phyloP scores from a whole-genome alignment of 2,797 vertebrate species.

The Pterois miles region DNA sequence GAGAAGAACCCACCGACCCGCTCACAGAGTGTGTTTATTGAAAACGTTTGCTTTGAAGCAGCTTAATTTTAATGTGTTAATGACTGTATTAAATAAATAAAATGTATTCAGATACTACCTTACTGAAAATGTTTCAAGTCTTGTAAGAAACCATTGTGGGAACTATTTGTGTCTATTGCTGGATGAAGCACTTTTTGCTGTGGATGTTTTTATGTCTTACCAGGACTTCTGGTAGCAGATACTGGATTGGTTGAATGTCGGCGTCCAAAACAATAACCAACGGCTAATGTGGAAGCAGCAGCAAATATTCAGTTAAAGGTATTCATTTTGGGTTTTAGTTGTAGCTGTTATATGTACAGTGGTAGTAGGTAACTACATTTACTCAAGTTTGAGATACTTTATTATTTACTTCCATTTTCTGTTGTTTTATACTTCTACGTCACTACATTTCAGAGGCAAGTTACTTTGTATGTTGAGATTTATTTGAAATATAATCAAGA shows the following conservation, averaged over 20 bases:
- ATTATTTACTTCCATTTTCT: not conserved
- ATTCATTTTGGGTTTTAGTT: not conserved
- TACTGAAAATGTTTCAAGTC: not conserved
- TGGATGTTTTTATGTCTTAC: not conserved
- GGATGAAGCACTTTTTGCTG: not conserved
- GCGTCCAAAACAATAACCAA: not conserved
- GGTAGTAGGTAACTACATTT: not conserved
- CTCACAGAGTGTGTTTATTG: not conserved
- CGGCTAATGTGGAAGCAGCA: not conserved
- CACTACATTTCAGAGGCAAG: not conserved
- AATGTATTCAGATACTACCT: conserved; percentile 32
- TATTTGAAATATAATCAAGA: not conserved
- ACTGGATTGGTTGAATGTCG: not conserved
- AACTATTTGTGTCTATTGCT: not conserved
- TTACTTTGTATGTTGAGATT: not conserved
- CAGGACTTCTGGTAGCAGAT: not conserved
- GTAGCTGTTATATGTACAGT: too few species aligned
- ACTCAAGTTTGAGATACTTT: not conserved
- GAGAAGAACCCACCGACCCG: not conserved
- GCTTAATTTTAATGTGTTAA: conserved; percentile 17
- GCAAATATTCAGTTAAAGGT: not conserved
- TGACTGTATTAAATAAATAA: conserved; percentile 54
- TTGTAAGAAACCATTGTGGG: not conserved
- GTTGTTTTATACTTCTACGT: not conserved
- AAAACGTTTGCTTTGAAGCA: not conserved